A percentile compares a stretch with the other conserved stretches of the same genome.
phyloP scores from a whole-genome alignment of 2,797 vertebrate genomes.

The Karalla daura region DNA sequence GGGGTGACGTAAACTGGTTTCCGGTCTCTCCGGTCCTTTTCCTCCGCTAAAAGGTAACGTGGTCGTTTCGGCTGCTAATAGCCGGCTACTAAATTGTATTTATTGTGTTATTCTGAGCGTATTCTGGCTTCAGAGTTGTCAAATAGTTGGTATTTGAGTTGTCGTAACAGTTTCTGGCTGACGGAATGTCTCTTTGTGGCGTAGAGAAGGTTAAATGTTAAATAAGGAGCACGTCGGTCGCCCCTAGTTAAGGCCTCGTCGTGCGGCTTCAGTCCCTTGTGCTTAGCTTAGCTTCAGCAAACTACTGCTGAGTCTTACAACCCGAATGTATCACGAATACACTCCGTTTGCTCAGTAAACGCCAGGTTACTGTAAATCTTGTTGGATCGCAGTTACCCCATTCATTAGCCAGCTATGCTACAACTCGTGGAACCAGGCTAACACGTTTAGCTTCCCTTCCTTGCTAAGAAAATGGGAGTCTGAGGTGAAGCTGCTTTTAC shows the following conservation, averaged over 20 bases:
- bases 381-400: rapidly evolving
- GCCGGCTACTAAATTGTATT: conserved; percentile 23
- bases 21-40: conserved; percentile 81
- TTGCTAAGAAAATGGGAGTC: background rate
- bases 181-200: rapidly evolving
- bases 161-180: rapidly evolving
- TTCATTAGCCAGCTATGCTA: no score
- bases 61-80: conserved; percentile 63
- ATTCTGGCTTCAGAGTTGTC: background rate
- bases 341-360: no score
- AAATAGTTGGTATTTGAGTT: background rate
- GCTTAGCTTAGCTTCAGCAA: conserved; percentile 31
- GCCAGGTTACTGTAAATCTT: no score
- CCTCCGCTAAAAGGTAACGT: conserved; percentile 87
- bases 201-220: background rate
- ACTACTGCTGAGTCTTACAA: no score
- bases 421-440: background rate
- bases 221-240: background rate
- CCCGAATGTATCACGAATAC: no score
- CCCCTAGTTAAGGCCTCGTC: conserved; percentile 47
- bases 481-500: background rate
- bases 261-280: background rate
- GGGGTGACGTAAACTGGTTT: conserved; percentile 68
- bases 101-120: rapidly evolving
- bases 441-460: background rate